Conservation (phyloP, 2,113 vertebrate species). For the Poeciliopsis turrubarensis region DNA sequence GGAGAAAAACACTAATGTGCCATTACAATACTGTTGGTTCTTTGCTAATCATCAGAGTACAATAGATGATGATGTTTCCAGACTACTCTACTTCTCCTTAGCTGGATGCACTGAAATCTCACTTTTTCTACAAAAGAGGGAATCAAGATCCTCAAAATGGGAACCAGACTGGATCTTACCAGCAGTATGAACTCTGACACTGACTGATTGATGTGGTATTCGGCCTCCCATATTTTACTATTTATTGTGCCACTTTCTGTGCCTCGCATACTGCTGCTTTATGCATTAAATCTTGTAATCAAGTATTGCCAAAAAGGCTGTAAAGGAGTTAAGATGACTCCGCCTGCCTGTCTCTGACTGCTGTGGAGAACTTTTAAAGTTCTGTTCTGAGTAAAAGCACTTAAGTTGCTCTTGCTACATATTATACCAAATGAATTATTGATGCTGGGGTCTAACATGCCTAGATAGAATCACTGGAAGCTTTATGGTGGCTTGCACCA, state of each 20-base stretch:
- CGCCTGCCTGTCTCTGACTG: conserved; percentile 72
- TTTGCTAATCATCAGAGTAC: conserved; percentile 33
- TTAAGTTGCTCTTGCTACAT: conserved; percentile 67
- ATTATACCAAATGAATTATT: conserved; percentile 33
- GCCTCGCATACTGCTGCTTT: conserved; percentile 67
- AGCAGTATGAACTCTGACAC: conserved; percentile 30
- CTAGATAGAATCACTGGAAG: conserved; percentile 59
- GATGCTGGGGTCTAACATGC: conserved; percentile 19
- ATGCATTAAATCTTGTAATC: conserved; percentile 43
- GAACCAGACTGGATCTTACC: conserved; percentile 47
- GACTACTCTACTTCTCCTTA: conserved; percentile 35
- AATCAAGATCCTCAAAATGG: conserved; percentile 52
- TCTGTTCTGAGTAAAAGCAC: conserved; percentile 71
- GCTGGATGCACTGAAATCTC: conserved; percentile 66
- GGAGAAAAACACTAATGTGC: conserved; percentile 39
- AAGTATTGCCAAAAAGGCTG: conserved; percentile 43
- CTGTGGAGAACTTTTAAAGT: conserved; percentile 52
- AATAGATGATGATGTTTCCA: conserved; percentile 37
- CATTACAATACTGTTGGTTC: conserved; percentile 23
- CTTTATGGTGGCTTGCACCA: conserved; percentile 15
- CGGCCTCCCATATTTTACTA: conserved; percentile 48
- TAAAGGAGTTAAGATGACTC: conserved; percentile 52
- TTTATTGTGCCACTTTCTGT: conserved; percentile 61
- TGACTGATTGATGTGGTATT: conserved; percentile 39
- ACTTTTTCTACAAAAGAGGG: conserved; percentile 30